Percentiles rank a stretch among this genome's conserved stretches.
Conservation (phyloP, 2,797 vertebrate genomes). For the Anisognathus igniventris region DNA sequence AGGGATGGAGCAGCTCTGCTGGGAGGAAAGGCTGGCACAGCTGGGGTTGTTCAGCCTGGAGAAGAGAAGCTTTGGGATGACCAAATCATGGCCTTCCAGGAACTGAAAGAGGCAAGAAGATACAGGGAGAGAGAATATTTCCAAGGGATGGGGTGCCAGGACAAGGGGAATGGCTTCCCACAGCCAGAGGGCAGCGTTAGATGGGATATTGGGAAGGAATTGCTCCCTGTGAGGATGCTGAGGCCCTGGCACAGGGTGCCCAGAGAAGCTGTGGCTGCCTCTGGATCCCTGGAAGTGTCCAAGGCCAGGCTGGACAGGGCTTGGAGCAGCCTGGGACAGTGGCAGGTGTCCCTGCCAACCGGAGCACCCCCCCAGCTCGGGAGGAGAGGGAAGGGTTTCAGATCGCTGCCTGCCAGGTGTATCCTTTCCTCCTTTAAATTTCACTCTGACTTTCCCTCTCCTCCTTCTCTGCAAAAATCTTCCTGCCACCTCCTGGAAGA, state of each 20-base stretch:
- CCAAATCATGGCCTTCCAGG: accelerated
- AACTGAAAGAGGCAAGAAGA: accelerated
- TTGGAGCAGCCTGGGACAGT: accelerated
- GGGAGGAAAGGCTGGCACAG: background rate
- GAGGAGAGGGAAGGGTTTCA: background rate
- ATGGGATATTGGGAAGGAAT: background rate
- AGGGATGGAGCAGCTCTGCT: background rate
- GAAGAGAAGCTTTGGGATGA: accelerated
- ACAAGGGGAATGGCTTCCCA: background rate
- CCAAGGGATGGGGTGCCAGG: background rate
- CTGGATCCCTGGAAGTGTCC: background rate
- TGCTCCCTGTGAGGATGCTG: accelerated
- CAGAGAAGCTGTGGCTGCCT: background rate
- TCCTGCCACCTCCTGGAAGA: slow-evolving; percentile 58
- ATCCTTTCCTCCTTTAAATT: background rate
- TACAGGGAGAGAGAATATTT: accelerated
- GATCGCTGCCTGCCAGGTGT: background rate
- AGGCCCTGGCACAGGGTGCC: background rate
- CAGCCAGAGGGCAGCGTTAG: accelerated
- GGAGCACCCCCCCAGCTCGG: background rate
- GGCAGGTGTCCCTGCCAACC: background rate
- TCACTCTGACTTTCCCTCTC: background rate
- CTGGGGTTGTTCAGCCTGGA: background rate
- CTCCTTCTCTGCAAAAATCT: background rate
- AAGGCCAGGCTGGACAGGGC: accelerated